Evolutionary conservation across 2,797 vertebrate species (phyloP).

Genomic region (Vireo griseus): DNA sequence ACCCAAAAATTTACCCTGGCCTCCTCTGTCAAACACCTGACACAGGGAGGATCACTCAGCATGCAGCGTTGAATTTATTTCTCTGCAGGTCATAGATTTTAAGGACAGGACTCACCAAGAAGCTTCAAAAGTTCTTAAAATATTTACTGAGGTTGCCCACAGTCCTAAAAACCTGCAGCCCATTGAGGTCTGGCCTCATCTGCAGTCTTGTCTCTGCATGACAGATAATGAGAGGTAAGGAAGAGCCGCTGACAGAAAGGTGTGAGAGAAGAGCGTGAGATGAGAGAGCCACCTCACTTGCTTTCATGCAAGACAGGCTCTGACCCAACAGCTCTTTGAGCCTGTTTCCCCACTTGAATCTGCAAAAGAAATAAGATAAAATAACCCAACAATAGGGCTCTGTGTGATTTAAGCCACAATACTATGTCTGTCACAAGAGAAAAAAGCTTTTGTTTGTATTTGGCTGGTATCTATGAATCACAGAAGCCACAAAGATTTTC

Average conservation of each 20-base stretch:
- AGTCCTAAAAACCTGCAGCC: not conserved
- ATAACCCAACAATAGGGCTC: not conserved
- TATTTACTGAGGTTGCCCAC: not conserved
- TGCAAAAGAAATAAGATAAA: slow-evolving; percentile 2
- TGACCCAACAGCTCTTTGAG: not conserved
- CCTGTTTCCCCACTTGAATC: not conserved
- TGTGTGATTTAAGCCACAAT: slow-evolving; percentile 10
- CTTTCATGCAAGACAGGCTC: not conserved
- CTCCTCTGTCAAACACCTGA: not conserved
- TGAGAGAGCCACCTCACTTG: not conserved
- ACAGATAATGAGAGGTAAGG: not conserved
- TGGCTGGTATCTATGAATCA: not conserved
- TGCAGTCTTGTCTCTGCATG: not conserved
- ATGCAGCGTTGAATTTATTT: not conserved
- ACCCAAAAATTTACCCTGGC: not conserved
- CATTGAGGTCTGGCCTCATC: not conserved
- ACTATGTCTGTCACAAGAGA: slow-evolving; percentile 1
- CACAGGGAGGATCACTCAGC: not conserved
- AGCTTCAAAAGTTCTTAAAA: not conserved
- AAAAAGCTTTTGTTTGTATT: slow-evolving; percentile 29
- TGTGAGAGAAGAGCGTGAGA: not conserved
- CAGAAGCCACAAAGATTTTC: slow-evolving; percentile 2
- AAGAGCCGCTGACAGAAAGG: not conserved
- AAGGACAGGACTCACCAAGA: not conserved
- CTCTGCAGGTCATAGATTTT: not conserved